These are phyloP conservation scores for Rhinolophus ferrumequinum DNA, from an alignment of 2,113 vertebrate species.

Conservation along the genomic window DNA sequence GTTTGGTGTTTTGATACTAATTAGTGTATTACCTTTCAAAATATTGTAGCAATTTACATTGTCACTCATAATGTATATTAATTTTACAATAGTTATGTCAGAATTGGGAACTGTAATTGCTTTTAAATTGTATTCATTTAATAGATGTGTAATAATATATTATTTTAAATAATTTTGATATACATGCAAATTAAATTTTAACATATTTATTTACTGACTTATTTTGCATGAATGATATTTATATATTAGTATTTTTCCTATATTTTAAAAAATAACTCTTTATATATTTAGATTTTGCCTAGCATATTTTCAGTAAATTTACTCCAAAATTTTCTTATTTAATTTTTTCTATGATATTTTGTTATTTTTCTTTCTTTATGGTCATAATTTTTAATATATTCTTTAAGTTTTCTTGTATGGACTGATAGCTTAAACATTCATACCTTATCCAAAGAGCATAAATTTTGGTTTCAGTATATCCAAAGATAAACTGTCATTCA, in stretches of 20 bases:
- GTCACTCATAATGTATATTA: neutral
- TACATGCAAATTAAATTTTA: neutral
- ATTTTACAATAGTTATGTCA: neutral
- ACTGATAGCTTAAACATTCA: neutral
- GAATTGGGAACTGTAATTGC: neutral
- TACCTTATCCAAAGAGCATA: neutral
- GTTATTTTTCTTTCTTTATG: neutral
- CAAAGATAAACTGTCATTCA: neutral
- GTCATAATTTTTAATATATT: neutral
- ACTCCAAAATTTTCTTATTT: neutral
- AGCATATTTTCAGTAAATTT: neutral
- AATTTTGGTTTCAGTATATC: neutral
- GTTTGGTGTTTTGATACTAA: neutral
- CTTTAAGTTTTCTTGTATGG: neutral
- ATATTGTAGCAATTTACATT: neutral
- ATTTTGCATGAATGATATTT: neutral
- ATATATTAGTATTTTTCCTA: neutral
- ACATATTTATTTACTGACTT: neutral
- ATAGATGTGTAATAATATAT: neutral
- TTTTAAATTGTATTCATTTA: neutral
- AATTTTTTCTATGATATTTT: neutral
- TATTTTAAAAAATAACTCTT: neutral
- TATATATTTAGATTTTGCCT: neutral
- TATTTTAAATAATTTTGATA: neutral
- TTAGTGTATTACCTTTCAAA: neutral